Conservation (phyloP, 2,888 invertebrate species). For the Celastrina argiolus region DNA sequence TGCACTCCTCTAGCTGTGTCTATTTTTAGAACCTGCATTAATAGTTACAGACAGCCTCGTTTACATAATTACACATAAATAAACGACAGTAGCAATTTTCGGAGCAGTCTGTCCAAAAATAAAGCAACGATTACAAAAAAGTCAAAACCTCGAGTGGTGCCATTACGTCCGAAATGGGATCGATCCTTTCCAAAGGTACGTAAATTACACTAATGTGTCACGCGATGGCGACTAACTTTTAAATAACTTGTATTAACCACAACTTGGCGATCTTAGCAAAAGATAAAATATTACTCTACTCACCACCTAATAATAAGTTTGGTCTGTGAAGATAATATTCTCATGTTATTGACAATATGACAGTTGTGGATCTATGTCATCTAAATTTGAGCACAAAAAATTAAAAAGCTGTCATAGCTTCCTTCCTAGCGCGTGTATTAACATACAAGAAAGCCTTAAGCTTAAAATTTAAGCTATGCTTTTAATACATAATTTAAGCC, state of each 20-base stretch:
- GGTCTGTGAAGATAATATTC: neutral
- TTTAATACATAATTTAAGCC: too few relatives aligned
- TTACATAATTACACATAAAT: neutral
- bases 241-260: neutral
- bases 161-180: neutral
- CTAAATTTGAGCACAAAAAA: too few relatives aligned
- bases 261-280: neutral
- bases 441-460: too few relatives aligned
- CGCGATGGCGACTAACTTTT: conserved; percentile 4
- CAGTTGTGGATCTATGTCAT: too few relatives aligned
- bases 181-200: conserved; percentile 5
- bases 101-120: conserved; percentile 2
- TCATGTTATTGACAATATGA: neutral
- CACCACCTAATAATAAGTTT: neutral
- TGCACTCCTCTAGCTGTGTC: neutral
- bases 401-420: too few relatives aligned
- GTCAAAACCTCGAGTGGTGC: neutral
- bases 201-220: conserved; percentile 7
- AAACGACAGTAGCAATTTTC: conserved; percentile 5
- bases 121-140: neutral
- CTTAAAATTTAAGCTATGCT: too few relatives aligned
- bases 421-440: too few relatives aligned
- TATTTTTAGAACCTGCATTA: neutral
- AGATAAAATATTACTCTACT: neutral
- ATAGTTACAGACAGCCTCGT: neutral